Base-by-base conservation (phyloP, 2,888 invertebrate species). In the Spilosoma lubricipeda region DNA sequence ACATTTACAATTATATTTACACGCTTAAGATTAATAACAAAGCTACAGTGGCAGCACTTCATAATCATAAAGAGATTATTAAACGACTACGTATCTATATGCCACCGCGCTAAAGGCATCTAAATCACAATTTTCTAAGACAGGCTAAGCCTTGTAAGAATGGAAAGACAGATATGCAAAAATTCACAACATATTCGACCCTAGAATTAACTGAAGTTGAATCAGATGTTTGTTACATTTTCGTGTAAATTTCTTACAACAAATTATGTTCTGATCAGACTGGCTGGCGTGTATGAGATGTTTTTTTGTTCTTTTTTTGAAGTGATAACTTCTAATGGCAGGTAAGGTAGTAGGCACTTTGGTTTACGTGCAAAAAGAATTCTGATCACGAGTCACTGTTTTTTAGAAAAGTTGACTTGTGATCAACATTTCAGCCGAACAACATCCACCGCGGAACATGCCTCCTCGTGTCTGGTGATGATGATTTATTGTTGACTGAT, bases 21-120 rank as follows among this genome's bases (percentile, higher is more conserved):
- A 88, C 70, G 82, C 84, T 87, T 86, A 87, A 73, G 73, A 87
- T 80, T 84, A 84, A 86, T 90, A 90, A 90, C 86, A 90, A 90
- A 93, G 92, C 93, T 92, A 91, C 91, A 91, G 91, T 92, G 93
- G 92, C 91, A 89, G 91, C 89, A 85, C 87, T 88, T 87, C 79
- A 74, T 82, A 82, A 81, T 80, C 65, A 77, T 81, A 78, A 81
- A 84, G 80, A 83, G 27, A 82, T 77, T 77, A 70, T 74, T 73
- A 82, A 75, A 72, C 66, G 52, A 73, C 84, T 86, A 86, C 79
- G 36, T 63, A 67, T n/a, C 59, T 20, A 78, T 76, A 87, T 85
- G 90, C 91, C 90, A 91, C 90, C 89, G 89, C 82, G 89, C 91
- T 92, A 91, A 94, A 95, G 94, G 94, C 95, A 93, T 94, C 91